Evolutionary conservation across 2,797 vertebrate species (phyloP).

Genomic region (Pangasius sanitwongsei): DNA sequence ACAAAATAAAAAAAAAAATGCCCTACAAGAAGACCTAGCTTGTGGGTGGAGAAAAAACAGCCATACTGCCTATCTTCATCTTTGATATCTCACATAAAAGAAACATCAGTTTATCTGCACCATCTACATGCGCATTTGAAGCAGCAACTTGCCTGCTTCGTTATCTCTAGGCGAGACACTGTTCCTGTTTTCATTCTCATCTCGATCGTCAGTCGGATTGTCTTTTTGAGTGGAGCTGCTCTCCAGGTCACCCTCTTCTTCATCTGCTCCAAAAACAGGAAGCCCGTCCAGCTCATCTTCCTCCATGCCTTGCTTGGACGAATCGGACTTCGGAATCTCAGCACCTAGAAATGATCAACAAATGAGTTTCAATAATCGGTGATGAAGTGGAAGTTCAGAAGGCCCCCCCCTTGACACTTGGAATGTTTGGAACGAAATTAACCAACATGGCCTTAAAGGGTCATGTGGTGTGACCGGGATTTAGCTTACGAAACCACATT

Average conservation of each 20-base stretch:
- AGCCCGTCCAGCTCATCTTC: constrained; percentile 58
- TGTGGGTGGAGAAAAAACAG: neutral
- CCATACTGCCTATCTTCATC: neutral
- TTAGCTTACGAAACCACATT: neutral
- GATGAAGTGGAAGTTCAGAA: neutral
- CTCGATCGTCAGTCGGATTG: constrained; percentile 23
- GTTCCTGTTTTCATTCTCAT: constrained; percentile 16
- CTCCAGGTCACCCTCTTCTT: constrained; percentile 53
- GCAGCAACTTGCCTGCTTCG: constrained; percentile 26
- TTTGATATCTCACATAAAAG: neutral
- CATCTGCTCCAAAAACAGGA: constrained; percentile 55
- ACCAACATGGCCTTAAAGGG: neutral
- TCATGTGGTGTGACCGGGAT: neutral
- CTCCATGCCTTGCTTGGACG: constrained; percentile 4
- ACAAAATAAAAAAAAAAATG: neutral
- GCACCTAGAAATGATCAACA: neutral
- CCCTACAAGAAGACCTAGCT: too few relatives aligned
- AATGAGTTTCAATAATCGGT: neutral
- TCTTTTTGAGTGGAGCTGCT: constrained; percentile 37
- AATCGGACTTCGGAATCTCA: neutral
- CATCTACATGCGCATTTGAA: neutral
- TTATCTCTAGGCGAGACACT: neutral
- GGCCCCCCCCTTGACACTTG: neutral
- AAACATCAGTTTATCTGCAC: neutral
- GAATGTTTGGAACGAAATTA: neutral